These are phyloP conservation scores for Camptogramma bilineatum DNA, from an alignment of 2,888 invertebrate species.

Conservation along the genomic window DNA sequence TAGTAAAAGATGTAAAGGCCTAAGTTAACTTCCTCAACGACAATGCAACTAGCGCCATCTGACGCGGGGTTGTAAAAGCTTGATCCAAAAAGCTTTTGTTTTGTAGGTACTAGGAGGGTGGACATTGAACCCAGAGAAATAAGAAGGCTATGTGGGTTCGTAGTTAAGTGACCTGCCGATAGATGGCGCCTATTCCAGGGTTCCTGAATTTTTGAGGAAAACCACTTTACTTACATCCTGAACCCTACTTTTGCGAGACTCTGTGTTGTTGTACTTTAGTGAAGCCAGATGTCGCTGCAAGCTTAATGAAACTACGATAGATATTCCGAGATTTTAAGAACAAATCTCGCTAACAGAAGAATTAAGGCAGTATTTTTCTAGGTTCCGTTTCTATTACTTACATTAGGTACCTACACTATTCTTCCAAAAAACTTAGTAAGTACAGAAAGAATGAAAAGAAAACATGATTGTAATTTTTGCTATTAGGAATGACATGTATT, in stretches of 20 bases:
- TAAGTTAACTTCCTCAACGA: too few species aligned
- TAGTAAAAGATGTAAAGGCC: too few species aligned
- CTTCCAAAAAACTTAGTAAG: too few species aligned
- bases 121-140: neutral
- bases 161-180: neutral
- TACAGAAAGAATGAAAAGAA: too few species aligned
- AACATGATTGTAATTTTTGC: too few species aligned
- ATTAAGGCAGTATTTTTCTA: too few species aligned
- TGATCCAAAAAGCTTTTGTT: neutral
- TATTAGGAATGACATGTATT: too few species aligned
- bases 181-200: conserved; percentile 3
- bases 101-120: neutral
- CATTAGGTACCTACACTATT: too few species aligned
- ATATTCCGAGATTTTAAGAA: too few species aligned
- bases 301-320: too few species aligned
- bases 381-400: too few species aligned
- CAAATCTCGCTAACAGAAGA: too few species aligned
- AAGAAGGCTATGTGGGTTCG: neutral
- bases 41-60: conserved; percentile 16
- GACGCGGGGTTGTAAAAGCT: conserved; percentile 5
- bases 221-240: neutral
- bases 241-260: neutral
- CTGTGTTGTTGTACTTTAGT: neutral
- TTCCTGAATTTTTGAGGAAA: neutral
- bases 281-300: neutral